These are phyloP conservation scores for Acanthoscelides obtectus DNA, from an alignment of 2,888 invertebrate species.

Conservation along the genomic window DNA sequence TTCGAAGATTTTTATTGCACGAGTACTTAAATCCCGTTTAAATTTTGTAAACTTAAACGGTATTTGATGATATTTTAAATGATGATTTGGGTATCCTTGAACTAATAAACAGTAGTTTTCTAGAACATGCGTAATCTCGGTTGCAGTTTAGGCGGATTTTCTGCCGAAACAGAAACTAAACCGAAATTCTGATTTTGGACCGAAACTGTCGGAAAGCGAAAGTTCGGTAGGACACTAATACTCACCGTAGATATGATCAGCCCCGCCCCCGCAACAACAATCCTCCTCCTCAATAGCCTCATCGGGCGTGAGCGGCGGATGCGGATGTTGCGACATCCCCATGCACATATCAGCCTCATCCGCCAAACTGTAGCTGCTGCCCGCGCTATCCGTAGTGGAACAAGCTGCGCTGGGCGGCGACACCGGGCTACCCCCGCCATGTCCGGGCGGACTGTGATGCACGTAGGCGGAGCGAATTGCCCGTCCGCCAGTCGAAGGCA, in stretches of 20 bases:
- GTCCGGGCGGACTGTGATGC: slow-evolving; percentile 47
- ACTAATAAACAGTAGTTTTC: too few relatives aligned
- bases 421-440: slow-evolving; percentile 50
- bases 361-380: slow-evolving; percentile 63
- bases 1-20: too few relatives aligned
- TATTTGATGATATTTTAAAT: too few relatives aligned
- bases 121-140: too few relatives aligned
- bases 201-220: too few relatives aligned
- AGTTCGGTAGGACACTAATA: too few relatives aligned
- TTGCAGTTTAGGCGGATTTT: too few relatives aligned
- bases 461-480: slow-evolving; percentile 61
- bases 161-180: too few relatives aligned
- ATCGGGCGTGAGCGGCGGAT: slow-evolving; percentile 57
- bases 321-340: slow-evolving; percentile 30
- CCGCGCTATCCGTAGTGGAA: slow-evolving; percentile 61
- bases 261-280: slow-evolving; percentile 35
- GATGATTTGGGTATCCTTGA: too few relatives aligned
- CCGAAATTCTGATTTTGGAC: too few relatives aligned
- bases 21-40: too few relatives aligned
- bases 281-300: slow-evolving; percentile 65
- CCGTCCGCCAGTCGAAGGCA: slow-evolving; percentile 59
- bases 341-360: slow-evolving; percentile 53
- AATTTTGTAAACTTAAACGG: too few relatives aligned
- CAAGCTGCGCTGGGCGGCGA: slow-evolving; percentile 55
- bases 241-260: slow-evolving; percentile 7